These are phyloP conservation scores for Drosophila flavopinicola DNA, from an alignment of 2,888 invertebrate genomes.

Conservation along the genomic window DNA sequence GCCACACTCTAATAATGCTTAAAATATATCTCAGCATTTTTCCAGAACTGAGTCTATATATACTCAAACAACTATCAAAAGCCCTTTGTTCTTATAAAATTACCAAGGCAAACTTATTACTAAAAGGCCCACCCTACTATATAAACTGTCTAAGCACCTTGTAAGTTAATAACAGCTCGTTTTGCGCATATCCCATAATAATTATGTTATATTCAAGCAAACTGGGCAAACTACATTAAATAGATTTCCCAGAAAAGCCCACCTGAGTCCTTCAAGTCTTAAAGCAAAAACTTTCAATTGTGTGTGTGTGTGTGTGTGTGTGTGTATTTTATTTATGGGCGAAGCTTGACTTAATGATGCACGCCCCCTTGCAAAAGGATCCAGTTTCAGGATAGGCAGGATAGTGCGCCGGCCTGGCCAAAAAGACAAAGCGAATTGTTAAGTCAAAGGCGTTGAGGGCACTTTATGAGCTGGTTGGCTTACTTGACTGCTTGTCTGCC, in stretches of 20 bases:
- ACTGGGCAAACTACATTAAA: conserved; percentile 39
- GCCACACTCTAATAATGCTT: too few species aligned
- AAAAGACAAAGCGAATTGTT: conserved; percentile 78
- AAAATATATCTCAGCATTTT: too few species aligned
- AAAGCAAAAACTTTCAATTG: conserved; percentile 58
- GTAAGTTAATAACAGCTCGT: background rate
- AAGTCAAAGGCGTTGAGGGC: conserved; percentile 81
- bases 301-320: conserved; percentile 50
- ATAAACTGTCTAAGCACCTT: background rate
- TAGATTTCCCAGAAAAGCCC: conserved; percentile 5
- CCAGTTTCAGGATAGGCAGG: conserved; percentile 1
- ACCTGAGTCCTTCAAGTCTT: conserved; percentile 30
- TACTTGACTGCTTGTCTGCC: conserved; percentile 25
- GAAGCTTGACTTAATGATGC: conserved; percentile 82
- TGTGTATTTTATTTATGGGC: conserved; percentile 75
- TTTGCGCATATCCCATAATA: conserved; percentile 9
- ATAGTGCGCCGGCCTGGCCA: conserved; percentile 47
- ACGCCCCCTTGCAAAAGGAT: conserved; percentile 25
- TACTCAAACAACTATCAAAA: too few species aligned
- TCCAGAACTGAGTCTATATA: too few species aligned
- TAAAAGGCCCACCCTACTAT: background rate
- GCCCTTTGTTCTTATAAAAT: too few species aligned
- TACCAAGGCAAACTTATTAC: background rate
- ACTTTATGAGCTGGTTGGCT: conserved; percentile 70
- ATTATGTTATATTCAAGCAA: conserved; percentile 12